Conservation (phyloP, 1,140 invertebrate species). For the Tetranychus urticae region DNA sequence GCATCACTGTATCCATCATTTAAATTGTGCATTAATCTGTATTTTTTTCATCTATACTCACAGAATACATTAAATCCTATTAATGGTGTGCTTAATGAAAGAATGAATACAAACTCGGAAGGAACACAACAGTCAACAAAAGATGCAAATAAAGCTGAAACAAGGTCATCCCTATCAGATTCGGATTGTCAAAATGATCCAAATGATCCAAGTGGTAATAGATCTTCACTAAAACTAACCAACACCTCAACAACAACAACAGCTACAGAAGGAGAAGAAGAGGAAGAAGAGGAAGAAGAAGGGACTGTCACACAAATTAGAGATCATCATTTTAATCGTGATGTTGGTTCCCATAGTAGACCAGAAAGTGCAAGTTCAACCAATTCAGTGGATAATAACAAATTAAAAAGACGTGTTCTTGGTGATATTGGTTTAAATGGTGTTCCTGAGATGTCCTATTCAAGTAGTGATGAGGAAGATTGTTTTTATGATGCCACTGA, state of each 20-base stretch:
- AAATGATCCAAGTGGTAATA: too few species aligned
- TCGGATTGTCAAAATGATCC: too few species aligned
- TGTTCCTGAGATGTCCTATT: slow-evolving; percentile 76
- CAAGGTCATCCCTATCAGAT: too few species aligned
- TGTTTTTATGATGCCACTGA: slow-evolving; percentile 65
- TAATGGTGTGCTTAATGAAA: slow-evolving; percentile 2
- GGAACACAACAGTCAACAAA: not conserved
- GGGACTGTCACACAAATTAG: not conserved
- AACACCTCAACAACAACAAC: not conserved
- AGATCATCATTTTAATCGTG: not conserved
- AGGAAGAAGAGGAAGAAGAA: not conserved
- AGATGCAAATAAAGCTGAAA: too few species aligned
- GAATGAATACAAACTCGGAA: not conserved
- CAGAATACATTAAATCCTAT: slow-evolving; percentile 5
- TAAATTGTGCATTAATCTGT: not conserved
- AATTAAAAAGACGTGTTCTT: not conserved
- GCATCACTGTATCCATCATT: too few species aligned
- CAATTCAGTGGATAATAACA: not conserved
- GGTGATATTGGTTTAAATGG: slow-evolving; percentile 14
- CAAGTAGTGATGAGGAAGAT: slow-evolving; percentile 76
- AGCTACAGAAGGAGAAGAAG: not conserved
- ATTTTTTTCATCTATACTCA: not conserved
- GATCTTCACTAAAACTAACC: not conserved
- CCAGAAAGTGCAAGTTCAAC: not conserved
- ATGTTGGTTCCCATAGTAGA: not conserved